Conservation (phyloP, 2,113 vertebrate genomes). For the Phrynosoma blainvillii region DNA sequence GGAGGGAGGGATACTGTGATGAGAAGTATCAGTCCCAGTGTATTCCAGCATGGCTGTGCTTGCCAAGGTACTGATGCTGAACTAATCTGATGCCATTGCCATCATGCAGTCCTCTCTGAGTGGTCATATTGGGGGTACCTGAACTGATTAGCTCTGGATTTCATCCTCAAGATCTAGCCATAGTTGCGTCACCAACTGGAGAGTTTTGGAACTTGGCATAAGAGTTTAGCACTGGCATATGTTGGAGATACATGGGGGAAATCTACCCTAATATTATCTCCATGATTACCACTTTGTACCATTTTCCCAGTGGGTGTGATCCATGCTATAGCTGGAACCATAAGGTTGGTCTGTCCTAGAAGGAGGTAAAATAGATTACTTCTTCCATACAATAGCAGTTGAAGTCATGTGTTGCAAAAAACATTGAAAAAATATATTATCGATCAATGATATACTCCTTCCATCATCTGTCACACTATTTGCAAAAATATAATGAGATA, state of each 20-base stretch:
- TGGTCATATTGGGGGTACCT: too few species aligned
- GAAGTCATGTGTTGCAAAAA: neutral
- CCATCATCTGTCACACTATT: neutral
- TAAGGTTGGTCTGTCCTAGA: neutral
- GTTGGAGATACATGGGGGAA: neutral
- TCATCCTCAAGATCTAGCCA: too few species aligned
- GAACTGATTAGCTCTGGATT: too few species aligned
- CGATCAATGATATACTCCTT: neutral
- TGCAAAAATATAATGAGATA: neutral
- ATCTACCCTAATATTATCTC: neutral
- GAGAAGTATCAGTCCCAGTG: too few species aligned
- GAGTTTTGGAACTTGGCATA: neutral
- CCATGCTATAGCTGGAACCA: neutral
- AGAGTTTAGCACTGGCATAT: neutral
- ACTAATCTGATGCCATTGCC: too few species aligned
- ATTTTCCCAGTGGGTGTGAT: neutral
- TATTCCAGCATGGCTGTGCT: too few species aligned
- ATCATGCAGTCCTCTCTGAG: too few species aligned
- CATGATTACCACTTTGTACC: neutral
- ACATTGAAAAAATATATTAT: neutral
- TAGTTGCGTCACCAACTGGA: neutral
- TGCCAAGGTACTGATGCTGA: too few species aligned
- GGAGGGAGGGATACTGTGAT: too few species aligned
- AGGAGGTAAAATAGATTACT: neutral
- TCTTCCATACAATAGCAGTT: neutral